A percentile compares a stretch with the other conserved stretches of the same genome.
Evolutionary conservation across 2,888 invertebrate genomes (phyloP).

Genomic region (Conchocele bisecta): DNA sequence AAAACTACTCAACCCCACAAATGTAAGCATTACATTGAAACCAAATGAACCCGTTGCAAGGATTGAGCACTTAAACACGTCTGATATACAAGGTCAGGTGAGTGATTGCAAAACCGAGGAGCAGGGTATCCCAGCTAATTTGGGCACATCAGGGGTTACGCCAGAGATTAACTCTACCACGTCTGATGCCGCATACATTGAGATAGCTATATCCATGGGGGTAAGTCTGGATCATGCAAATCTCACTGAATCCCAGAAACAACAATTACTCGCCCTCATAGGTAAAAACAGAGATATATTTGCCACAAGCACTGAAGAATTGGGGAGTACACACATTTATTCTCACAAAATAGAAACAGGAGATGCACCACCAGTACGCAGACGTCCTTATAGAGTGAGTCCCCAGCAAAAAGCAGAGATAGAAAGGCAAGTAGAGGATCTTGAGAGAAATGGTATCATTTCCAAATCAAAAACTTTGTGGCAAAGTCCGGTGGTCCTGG

Average conservation of each 20-base stretch:
- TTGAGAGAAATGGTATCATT: slow-evolving; percentile 48
- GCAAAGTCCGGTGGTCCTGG: slow-evolving; percentile 50
- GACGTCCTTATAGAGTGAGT: slow-evolving; percentile 29
- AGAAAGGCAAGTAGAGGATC: slow-evolving; percentile 44
- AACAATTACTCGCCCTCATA: slow-evolving; percentile 14
- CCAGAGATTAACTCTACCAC: not conserved
- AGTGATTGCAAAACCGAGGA: not conserved
- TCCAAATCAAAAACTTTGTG: slow-evolving; percentile 45
- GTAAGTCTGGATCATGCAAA: slow-evolving; percentile 21
- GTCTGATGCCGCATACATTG: slow-evolving; percentile 16
- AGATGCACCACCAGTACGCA: slow-evolving; percentile 32
- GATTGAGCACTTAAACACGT: too few species aligned
- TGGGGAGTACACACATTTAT: slow-evolving; percentile 48
- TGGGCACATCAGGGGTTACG: not conserved
- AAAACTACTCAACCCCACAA: slow-evolving; percentile 41
- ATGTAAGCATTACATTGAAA: slow-evolving; percentile 26
- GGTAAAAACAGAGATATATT: slow-evolving; percentile 51
- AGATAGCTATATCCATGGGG: slow-evolving; percentile 25
- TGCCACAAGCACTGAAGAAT: slow-evolving; percentile 38
- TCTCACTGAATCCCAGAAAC: slow-evolving; percentile 28
- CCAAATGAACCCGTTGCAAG: slow-evolving; percentile 29
- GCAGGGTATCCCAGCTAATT: not conserved
- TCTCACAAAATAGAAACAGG: slow-evolving; percentile 53
- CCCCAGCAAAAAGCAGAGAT: slow-evolving; percentile 36
- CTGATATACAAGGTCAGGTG: slow-evolving; percentile 4